phyloP scores from a whole-genome alignment of 2,113 vertebrate species.

The Microcebus griseorufus region DNA sequence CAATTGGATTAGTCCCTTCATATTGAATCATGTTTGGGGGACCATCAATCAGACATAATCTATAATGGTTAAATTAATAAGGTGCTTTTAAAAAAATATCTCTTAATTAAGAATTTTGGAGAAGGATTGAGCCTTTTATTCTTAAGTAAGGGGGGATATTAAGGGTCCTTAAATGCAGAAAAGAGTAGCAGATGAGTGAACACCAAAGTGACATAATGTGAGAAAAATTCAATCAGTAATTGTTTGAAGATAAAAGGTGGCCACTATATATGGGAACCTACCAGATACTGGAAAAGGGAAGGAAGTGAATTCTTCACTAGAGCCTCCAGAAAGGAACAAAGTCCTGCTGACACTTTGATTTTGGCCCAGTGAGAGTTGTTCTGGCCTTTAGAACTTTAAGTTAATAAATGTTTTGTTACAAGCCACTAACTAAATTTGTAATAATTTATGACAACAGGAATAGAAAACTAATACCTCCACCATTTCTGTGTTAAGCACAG shows the following conservation, averaged over 20 bases:
- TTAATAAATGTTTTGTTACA: neutral
- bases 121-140: neutral
- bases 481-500: neutral
- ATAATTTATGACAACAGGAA: neutral
- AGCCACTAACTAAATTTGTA: neutral
- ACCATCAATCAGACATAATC: neutral
- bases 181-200: neutral
- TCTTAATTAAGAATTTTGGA: neutral
- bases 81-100: neutral
- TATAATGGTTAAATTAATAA: neutral
- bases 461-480: neutral
- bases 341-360: neutral
- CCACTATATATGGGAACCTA: fast-evolving
- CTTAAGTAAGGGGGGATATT: neutral
- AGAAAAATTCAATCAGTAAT: neutral
- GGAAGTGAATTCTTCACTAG: neutral
- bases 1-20: neutral
- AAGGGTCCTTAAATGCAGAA: neutral
- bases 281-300: neutral
- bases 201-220: fast-evolving
- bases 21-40: neutral
- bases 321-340: neutral
- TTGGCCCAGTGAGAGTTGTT: neutral
- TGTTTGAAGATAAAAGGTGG: neutral
- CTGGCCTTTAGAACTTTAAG: neutral